phyloP scores from a whole-genome alignment of 2,888 invertebrate species.

The Lycia hirtaria region DNA sequence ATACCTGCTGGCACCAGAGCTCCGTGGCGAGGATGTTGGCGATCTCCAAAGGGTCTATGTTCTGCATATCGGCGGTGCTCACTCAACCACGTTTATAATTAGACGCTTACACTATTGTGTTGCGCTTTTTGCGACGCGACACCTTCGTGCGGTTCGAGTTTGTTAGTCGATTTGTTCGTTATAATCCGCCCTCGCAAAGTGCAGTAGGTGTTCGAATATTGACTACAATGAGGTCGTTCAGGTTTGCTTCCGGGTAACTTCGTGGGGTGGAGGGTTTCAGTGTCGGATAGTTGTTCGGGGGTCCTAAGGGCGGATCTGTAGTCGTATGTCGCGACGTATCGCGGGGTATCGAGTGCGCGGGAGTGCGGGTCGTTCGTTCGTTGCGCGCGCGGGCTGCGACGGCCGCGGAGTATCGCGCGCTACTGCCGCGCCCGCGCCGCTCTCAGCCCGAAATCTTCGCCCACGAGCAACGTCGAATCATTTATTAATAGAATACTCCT shows the following conservation, averaged over 20 bases:
- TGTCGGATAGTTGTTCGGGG: constrained; percentile 26
- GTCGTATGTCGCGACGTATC: constrained; percentile 64
- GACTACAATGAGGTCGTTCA: constrained; percentile 63
- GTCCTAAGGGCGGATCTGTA: constrained; percentile 64
- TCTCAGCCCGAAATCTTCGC: constrained; percentile 75
- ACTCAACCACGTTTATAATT: constrained; percentile 81
- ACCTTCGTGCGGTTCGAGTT: constrained; percentile 83
- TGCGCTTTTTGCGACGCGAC: constrained; percentile 85
- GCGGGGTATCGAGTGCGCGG: constrained; percentile 75
- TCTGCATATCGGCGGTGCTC: constrained; percentile 75
- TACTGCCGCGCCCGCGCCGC: constrained; percentile 73
- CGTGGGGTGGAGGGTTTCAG: constrained; percentile 27
- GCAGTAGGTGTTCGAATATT: constrained; percentile 53
- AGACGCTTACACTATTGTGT: constrained; percentile 84
- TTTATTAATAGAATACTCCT: constrained; percentile 84
- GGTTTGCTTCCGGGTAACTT: constrained; percentile 44
- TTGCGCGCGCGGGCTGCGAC: constrained; percentile 83
- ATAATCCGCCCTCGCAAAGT: constrained; percentile 81
- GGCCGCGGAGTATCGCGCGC: constrained; percentile 84
- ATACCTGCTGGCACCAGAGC: constrained; percentile 93
- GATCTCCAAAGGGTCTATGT: constrained; percentile 93
- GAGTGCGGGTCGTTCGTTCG: constrained; percentile 86
- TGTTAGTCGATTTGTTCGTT: constrained; percentile 84
- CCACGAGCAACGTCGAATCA: constrained; percentile 81
- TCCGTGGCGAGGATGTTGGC: constrained; percentile 94